These are phyloP conservation scores for Apostichopus japonicus DNA, from an alignment of 35 echinoderm and acorn worm genomes.

Conservation along the genomic window DNA sequence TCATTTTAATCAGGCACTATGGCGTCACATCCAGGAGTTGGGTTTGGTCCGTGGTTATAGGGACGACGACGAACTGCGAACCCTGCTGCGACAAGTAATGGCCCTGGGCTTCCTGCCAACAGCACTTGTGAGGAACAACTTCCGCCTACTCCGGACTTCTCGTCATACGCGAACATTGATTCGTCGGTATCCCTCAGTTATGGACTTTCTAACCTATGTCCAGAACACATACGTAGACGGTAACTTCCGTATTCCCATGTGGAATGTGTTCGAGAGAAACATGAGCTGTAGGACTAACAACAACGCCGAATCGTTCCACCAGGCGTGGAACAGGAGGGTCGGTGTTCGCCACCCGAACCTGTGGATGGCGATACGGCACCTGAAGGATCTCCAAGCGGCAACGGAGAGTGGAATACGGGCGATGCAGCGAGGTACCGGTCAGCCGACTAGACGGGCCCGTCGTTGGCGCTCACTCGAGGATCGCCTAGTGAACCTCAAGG, in stretches of 20 bases:
- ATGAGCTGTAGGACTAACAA: conserved; percentile 23
- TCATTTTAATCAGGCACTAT: conserved; percentile 45
- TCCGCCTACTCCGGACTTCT: background rate
- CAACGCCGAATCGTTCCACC: background rate
- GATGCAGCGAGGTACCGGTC: background rate
- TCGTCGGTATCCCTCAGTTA: background rate
- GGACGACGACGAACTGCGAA: background rate
- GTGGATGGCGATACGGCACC: background rate
- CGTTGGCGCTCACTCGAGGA: background rate
- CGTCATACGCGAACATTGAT: background rate
- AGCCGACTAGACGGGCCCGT: conserved; percentile 4
- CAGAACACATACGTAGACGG: background rate
- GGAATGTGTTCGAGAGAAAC: conserved; percentile 28
- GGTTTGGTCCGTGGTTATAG: background rate
- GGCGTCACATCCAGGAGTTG: conserved; percentile 7
- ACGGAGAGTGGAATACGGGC: background rate
- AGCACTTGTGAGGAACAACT: conserved; percentile 16
- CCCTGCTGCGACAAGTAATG: conserved; percentile 3
- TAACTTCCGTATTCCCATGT: background rate
- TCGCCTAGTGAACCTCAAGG: background rate
- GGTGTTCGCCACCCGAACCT: background rate
- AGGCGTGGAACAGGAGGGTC: background rate
- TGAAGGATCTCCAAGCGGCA: background rate
- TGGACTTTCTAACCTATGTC: background rate
- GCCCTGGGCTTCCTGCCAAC: conserved; percentile 13